Evolutionary conservation across 2,888 invertebrate genomes (phyloP), one percentile per base, ranked within the genome.

Genomic region (Diploptera punctata): DNA sequence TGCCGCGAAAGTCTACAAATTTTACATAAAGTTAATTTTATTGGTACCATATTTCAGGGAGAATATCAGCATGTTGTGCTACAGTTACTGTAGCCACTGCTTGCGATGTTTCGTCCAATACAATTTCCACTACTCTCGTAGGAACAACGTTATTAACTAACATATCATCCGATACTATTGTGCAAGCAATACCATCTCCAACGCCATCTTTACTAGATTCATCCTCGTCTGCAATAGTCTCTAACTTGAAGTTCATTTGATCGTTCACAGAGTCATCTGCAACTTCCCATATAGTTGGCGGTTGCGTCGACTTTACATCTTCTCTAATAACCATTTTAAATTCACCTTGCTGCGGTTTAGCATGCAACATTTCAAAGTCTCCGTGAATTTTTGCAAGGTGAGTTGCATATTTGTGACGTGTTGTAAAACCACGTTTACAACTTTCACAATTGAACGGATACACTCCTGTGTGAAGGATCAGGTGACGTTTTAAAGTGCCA

Each of bases 401-500:
- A 16, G 70, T 33, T 24, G 74, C 75, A 67, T 74, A 74, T 52
- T 76, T 77, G 44, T 76, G 74, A 18, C 67, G 75, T 10, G 75
- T 75, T 10, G 76, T 75, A 65, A 77, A 77, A 18, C 77, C 77
- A 62, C 76, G 75, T 29, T 75, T 75, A 43, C 77, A 77, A 10
- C 61, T 61, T 21, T 71, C 72, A 67, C 77, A 77, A 38, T 72
- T 76, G 61, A 73, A 76, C 2, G 77, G 76, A 62, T 77, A 77
- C 16, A 73, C 69, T 7, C 76, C 76, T 1, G 77, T 77, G 62
- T 77, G 77, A 2, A 76, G 62, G 31, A 76, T 82, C 74, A 85
- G 78, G 76, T 85, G 85, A 21, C 81, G 80, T 74, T 85, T 85
- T 47, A 84, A 80, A 13, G 83, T 83, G 38, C 82, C 81, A 16